phyloP scores from a whole-genome alignment of 2,888 invertebrate genomes.

The Andrena fulva region DNA sequence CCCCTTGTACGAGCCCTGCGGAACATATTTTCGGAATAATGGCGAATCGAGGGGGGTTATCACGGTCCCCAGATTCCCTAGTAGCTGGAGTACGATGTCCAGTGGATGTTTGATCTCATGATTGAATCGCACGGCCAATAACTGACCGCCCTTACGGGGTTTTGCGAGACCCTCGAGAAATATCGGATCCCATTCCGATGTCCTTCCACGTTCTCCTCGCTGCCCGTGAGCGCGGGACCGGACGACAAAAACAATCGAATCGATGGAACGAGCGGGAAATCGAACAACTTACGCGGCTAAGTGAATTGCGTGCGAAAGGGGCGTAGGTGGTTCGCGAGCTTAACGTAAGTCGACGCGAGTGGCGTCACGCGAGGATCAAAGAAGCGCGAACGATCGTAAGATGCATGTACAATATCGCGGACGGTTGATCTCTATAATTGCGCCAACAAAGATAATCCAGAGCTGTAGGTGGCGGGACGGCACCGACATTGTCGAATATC shows the following conservation, averaged over 20 bases:
- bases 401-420: background rate
- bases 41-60: slow-evolving; percentile 46
- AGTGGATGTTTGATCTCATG: slow-evolving; percentile 75
- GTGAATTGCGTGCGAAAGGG: background rate
- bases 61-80: slow-evolving; percentile 38
- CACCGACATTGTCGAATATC: slow-evolving; percentile 31
- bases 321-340: background rate
- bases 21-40: slow-evolving; percentile 55
- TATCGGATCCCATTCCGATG: slow-evolving; percentile 68
- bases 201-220: slow-evolving; percentile 46
- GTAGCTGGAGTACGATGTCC: slow-evolving; percentile 18
- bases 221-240: background rate
- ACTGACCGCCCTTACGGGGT: slow-evolving; percentile 75
- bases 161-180: slow-evolving; percentile 73
- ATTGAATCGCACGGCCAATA: slow-evolving; percentile 79
- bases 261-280: background rate
- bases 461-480: background rate
- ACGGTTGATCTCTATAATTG: slow-evolving; percentile 7
- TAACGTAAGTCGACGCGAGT: background rate
- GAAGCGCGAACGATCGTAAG: background rate
- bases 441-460: slow-evolving; percentile 35
- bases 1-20: slow-evolving; percentile 19
- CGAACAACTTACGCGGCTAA: background rate
- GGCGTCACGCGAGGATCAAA: background rate
- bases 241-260: slow-evolving; percentile 15